These are phyloP conservation scores for Otolemur crassicaudatus DNA, from an alignment of 2,797 vertebrate genomes.

Conservation along the genomic window DNA sequence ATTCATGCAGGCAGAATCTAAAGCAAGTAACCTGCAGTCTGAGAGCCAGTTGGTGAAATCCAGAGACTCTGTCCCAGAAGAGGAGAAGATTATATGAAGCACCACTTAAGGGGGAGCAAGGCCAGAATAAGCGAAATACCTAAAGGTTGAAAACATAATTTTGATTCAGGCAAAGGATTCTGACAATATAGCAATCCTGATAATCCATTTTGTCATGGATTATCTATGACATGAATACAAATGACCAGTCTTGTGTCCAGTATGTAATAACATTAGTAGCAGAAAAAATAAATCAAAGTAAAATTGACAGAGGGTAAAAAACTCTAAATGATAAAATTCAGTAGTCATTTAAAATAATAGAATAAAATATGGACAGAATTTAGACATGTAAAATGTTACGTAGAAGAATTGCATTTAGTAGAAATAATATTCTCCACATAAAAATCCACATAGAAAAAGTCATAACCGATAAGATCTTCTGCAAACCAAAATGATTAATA, in stretches of 20 bases:
- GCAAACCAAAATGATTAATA: conserved; percentile 31
- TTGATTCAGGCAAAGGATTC: background rate
- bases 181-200: background rate
- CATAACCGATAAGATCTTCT: background rate
- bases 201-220: background rate
- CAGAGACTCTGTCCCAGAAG: background rate
- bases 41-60: background rate
- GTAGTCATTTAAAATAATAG: background rate
- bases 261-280: background rate
- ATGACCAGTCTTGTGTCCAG: background rate
- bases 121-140: background rate
- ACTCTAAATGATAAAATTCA: background rate
- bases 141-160: background rate
- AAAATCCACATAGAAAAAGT: background rate
- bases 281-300: background rate
- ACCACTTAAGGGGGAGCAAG: background rate
- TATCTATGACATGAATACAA: background rate
- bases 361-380: background rate
- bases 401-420: background rate
- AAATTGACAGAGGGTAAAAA: background rate
- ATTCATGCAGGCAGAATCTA: background rate
- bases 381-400: background rate
- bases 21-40: background rate
- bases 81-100: too few relatives aligned
- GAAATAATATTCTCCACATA: background rate